A percentile compares a stretch with the other conserved stretches of the same genome.
Conservation (phyloP, 2,888 invertebrate genomes). For the Caradrina clavipalpis region DNA sequence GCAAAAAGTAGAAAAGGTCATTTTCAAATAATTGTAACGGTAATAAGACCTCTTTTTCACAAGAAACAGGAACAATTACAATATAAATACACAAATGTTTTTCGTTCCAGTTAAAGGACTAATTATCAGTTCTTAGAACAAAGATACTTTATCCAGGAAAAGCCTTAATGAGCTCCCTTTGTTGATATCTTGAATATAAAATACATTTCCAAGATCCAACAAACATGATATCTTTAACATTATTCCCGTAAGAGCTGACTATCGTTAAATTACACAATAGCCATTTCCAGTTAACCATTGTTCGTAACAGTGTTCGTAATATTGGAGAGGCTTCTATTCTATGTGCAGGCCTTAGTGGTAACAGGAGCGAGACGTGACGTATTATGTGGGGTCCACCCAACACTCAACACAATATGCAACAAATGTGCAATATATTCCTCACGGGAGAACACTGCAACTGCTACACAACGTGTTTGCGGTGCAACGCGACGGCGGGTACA, state of each 20-base stretch:
- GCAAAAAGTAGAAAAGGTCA: not conserved
- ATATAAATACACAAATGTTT: slow-evolving; percentile 11
- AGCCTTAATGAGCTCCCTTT: not conserved
- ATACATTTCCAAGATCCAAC: not conserved
- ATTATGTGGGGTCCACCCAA: slow-evolving; percentile 75
- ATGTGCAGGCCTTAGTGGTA: slow-evolving; percentile 72
- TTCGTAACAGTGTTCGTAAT: slow-evolving; percentile 66
- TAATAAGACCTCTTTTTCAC: slow-evolving; percentile 13
- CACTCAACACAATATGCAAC: slow-evolving; percentile 76
- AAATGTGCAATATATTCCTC: slow-evolving; percentile 73
- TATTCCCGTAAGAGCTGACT: not conserved
- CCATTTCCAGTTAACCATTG: slow-evolving; percentile 68
- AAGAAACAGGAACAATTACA: slow-evolving; percentile 24
- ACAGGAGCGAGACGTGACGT: slow-evolving; percentile 75
- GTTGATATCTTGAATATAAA: not conserved
- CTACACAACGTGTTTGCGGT: slow-evolving; percentile 57
- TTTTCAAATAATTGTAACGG: not conserved
- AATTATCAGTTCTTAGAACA: no score
- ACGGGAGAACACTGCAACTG: slow-evolving; percentile 52
- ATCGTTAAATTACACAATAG: slow-evolving; percentile 11
- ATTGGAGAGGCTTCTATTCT: slow-evolving; percentile 73
- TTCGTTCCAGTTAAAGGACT: no score
- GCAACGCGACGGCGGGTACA: slow-evolving; percentile 33
- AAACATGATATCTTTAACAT: not conserved
- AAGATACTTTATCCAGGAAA: not conserved